Conservation (phyloP, 2,113 vertebrate species). For the Brienomyrus longianalis region DNA sequence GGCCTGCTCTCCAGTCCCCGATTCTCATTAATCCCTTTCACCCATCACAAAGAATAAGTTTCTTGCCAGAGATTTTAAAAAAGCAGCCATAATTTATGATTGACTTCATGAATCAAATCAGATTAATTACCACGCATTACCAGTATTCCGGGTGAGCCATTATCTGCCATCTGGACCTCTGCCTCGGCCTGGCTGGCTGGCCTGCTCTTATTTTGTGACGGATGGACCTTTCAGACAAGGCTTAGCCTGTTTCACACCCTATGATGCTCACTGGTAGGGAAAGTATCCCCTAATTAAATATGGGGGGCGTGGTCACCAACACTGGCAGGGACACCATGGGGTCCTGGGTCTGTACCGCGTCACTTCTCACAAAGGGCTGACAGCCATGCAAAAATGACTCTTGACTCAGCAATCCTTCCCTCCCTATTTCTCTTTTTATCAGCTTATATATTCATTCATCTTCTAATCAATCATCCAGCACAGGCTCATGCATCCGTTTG, state of each 20-base stretch:
- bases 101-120: background rate
- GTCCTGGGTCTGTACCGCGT: background rate
- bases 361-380: constrained; percentile 1
- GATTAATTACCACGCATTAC: background rate
- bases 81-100: background rate
- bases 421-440: background rate
- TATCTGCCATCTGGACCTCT: constrained; percentile 34
- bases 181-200: background rate
- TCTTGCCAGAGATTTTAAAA: background rate
- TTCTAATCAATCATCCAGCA: background rate
- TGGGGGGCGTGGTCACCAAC: constrained; percentile 24
- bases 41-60: background rate
- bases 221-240: constrained; percentile 33
- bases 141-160: background rate
- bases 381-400: constrained; percentile 18
- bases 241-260: constrained; percentile 36
- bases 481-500: background rate
- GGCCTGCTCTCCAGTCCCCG: background rate
- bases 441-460: background rate
- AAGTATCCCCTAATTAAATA: constrained; percentile 27
- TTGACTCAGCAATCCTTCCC: background rate
- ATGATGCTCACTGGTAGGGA: constrained; percentile 3
- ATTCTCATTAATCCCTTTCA: background rate
- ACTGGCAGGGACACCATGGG: background rate
- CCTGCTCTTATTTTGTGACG: constrained; percentile 32